Evolutionary conservation across 2,797 vertebrate species (phyloP).

Genomic region (Anomalospiza imberbis): DNA sequence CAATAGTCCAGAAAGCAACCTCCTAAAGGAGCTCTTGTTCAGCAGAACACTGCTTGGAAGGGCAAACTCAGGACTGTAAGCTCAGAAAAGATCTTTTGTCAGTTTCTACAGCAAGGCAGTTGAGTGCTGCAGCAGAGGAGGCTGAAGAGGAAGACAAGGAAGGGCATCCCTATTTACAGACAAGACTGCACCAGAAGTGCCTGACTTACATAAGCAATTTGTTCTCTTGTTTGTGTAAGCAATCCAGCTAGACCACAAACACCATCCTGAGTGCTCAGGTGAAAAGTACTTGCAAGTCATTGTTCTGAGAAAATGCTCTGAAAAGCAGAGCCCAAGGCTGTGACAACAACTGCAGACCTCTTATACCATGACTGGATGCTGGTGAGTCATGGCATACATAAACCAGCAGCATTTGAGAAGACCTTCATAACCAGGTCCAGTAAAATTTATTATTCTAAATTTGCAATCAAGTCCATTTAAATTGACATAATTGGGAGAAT

Average conservation of each 20-base stretch:
- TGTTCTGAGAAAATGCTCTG: background rate
- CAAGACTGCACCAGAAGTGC: background rate
- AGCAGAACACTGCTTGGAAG: background rate
- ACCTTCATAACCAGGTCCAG: background rate
- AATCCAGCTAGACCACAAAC: conserved; percentile 4
- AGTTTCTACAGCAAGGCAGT: background rate
- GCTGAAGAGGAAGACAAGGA: background rate
- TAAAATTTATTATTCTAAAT: background rate
- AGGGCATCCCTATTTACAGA: conserved; percentile 15
- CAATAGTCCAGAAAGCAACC: background rate
- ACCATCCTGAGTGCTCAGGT: background rate
- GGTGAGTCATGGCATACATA: background rate
- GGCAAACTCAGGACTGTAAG: background rate
- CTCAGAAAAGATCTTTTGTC: background rate
- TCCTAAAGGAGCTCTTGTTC: background rate
- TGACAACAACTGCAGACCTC: background rate
- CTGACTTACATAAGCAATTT: conserved; percentile 8
- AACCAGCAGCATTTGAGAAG: background rate
- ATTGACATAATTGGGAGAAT: background rate
- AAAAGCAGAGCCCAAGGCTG: background rate
- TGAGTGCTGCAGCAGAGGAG: background rate
- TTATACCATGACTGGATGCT: background rate
- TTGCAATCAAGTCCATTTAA: background rate
- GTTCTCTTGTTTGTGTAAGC: conserved; percentile 12
- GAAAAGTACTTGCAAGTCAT: conserved; percentile 12